Evolutionary conservation across 1,140 invertebrate species (phyloP).

Genomic region (Drosophila setifemur): DNA sequence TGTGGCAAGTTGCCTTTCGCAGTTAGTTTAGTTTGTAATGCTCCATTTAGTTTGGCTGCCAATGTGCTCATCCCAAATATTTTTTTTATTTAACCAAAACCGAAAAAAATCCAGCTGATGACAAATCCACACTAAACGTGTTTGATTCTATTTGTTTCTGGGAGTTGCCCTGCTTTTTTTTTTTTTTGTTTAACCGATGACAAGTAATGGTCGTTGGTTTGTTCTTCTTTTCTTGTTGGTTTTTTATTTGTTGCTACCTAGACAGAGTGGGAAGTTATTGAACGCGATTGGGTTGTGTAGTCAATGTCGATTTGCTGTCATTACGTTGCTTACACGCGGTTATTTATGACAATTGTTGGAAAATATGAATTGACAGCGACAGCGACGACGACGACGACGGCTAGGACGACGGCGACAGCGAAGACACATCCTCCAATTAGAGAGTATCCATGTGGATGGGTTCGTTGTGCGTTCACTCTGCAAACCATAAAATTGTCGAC

Average conservation of each 20-base stretch:
- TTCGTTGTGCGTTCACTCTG: conserved; percentile 36
- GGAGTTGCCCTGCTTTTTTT: not conserved
- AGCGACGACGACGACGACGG: conserved; percentile 34
- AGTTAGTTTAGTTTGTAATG: conserved; percentile 79
- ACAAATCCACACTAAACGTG: conserved; percentile 77
- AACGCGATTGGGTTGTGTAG: not conserved
- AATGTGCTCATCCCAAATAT: conserved; percentile 2
- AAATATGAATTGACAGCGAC: conserved; percentile 79
- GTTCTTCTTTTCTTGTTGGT: conserved; percentile 6
- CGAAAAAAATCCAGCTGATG: conserved; percentile 48
- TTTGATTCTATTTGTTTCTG: conserved; percentile 70
- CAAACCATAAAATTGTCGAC: conserved; percentile 77
- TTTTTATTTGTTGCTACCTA: conserved; percentile 19
- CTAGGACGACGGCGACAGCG: conserved; percentile 32
- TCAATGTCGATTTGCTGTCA: conserved; percentile 68
- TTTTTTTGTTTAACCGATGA: conserved; percentile 19
- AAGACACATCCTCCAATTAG: conserved; percentile 77
- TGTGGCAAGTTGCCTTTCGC: conserved; percentile 60
- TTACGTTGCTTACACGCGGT: conserved; percentile 73
- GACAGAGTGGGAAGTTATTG: conserved; percentile 9
- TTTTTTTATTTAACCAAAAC: conserved; percentile 15
- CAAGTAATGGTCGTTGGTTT: conserved; percentile 40
- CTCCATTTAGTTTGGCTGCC: conserved; percentile 66
- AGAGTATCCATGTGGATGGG: conserved; percentile 19
- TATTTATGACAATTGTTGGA: conserved; percentile 81